Percentiles rank a stretch among this genome's conserved stretches.
Evolutionary conservation across 1,140 invertebrate genomes (phyloP).

Genomic region (Camponotus floridanus): DNA sequence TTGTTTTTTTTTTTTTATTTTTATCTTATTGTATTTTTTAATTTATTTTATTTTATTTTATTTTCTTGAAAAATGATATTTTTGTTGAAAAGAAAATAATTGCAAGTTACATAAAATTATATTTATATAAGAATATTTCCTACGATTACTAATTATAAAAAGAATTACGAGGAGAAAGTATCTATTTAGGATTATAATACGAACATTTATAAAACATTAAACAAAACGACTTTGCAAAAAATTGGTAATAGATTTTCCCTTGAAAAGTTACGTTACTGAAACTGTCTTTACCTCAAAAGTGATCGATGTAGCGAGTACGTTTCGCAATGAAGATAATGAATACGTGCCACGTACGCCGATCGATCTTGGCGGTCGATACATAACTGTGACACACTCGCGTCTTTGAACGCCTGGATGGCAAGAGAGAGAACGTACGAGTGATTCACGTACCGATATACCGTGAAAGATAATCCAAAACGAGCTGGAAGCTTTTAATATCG

Average conservation of each 20-base stretch:
- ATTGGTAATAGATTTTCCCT: constrained; percentile 20
- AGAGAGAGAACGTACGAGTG: constrained; percentile 31
- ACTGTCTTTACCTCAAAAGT: constrained; percentile 43
- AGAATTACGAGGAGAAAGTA: background rate
- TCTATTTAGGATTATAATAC: background rate
- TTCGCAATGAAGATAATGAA: constrained; percentile 70
- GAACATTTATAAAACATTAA: background rate
- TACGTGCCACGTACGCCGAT: constrained; percentile 44
- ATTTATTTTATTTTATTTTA: too few species aligned
- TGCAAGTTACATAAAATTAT: background rate
- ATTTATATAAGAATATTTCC: too few species aligned
- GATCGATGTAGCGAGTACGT: constrained; percentile 64
- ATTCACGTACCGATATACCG: constrained; percentile 33
- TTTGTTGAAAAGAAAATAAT: background rate
- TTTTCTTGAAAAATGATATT: too few species aligned
- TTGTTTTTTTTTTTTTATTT: too few species aligned
- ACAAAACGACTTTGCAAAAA: background rate
- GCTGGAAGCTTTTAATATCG: constrained; percentile 10
- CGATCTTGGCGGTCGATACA: constrained; percentile 63
- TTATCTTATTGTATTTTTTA: too few species aligned
- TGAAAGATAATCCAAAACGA: constrained; percentile 22
- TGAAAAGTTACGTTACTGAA: constrained; percentile 33
- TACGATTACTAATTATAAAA: background rate
- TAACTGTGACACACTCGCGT: constrained; percentile 41
- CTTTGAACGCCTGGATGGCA: constrained; percentile 29